phyloP scores from a whole-genome alignment of 1,140 invertebrate species.

The Choristoneura fumiferana region DNA sequence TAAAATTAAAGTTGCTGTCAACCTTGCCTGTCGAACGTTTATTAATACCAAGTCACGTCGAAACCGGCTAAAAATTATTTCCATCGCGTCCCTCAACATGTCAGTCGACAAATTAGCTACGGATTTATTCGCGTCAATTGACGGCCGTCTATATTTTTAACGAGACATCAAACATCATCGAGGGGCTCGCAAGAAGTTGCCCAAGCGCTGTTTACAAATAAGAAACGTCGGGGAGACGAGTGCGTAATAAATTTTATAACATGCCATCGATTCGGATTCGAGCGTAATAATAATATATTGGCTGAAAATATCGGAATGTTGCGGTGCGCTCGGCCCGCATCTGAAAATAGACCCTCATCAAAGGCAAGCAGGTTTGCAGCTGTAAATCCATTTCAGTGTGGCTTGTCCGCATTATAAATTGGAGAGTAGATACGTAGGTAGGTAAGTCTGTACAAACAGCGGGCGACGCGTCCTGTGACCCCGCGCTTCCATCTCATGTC shows the following conservation, averaged over 20 bases:
- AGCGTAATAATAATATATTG: conserved; percentile 77
- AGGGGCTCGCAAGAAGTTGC: conserved; percentile 53
- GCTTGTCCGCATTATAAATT: conserved; percentile 76
- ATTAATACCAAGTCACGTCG: conserved; percentile 29
- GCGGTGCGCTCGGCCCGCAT: conserved; percentile 66
- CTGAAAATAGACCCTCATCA: conserved; percentile 77
- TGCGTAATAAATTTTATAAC: conserved; percentile 77
- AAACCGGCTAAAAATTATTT: conserved; percentile 64
- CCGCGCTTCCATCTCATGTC: conserved; percentile 47
- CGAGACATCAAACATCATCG: conserved; percentile 76
- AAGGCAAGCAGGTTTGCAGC: conserved; percentile 77
- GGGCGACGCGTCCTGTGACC: conserved; percentile 45
- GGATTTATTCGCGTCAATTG: conserved; percentile 69
- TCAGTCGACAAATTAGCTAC: conserved; percentile 74
- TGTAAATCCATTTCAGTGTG: conserved; percentile 77
- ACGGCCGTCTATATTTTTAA: conserved; percentile 72
- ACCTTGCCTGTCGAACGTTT: background rate
- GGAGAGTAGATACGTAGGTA: conserved; percentile 48
- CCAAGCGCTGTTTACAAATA: conserved; percentile 74
- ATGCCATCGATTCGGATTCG: conserved; percentile 69
- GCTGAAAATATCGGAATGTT: conserved; percentile 73
- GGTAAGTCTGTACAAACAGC: conserved; percentile 41
- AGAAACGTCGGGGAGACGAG: conserved; percentile 69
- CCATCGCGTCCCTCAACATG: conserved; percentile 51
- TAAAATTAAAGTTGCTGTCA: background rate